phyloP scores from a whole-genome alignment of 2,888 invertebrate genomes.

The Hetaerina titia region DNA sequence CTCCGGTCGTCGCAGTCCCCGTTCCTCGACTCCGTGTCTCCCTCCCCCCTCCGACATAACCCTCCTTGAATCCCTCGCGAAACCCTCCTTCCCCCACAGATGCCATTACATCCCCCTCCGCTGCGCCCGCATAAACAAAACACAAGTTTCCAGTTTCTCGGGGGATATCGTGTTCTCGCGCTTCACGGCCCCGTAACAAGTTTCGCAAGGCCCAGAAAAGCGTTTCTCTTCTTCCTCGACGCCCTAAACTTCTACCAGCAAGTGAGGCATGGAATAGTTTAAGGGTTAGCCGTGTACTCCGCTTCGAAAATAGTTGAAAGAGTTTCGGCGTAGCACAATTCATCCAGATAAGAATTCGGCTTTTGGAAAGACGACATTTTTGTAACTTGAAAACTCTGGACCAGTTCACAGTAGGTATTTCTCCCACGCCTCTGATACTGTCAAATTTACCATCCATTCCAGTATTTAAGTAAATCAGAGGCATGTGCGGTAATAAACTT shows the following conservation, averaged over 20 bases:
- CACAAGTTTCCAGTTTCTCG: conserved; percentile 32
- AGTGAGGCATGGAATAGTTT: background rate
- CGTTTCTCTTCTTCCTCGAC: background rate
- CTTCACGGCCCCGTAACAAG: conserved; percentile 8
- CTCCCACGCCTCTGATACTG: background rate
- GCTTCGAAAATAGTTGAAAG: background rate
- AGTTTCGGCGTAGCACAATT: background rate
- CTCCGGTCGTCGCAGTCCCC: background rate
- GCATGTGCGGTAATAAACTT: background rate
- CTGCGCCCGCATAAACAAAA: background rate
- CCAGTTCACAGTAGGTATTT: background rate
- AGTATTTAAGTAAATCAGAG: background rate
- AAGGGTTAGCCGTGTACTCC: background rate
- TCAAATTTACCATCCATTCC: background rate
- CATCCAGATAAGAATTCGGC: background rate
- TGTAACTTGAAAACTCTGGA: background rate
- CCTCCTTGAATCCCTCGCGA: background rate
- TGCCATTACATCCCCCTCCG: background rate
- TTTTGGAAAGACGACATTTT: background rate
- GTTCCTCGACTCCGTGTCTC: conserved; percentile 30
- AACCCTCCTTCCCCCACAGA: background rate
- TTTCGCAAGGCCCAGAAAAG: background rate
- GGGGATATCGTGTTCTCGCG: conserved; percentile 34
- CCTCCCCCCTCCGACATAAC: background rate
- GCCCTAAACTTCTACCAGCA: background rate